Percentiles rank a stretch among this genome's conserved stretches.
Conservation (phyloP, 1,140 invertebrate genomes). For the Archegozetes longisetosus region DNA sequence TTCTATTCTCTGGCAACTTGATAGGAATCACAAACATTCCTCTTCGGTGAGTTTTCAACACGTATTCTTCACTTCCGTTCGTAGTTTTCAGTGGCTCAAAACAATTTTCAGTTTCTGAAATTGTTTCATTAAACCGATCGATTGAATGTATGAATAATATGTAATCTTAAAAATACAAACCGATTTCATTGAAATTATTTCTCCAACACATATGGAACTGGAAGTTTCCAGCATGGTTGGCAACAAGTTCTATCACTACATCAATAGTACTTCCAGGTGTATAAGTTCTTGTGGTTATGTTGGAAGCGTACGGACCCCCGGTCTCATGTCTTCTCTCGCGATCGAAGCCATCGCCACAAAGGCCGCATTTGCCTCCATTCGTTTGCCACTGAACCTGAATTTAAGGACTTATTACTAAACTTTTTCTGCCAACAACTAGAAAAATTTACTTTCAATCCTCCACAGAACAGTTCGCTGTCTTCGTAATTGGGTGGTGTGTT, state of each 20-base stretch:
- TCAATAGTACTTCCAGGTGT: constrained; percentile 52
- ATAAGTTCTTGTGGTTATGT: constrained; percentile 62
- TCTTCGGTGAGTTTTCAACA: constrained; percentile 11
- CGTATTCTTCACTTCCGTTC: constrained; percentile 21
- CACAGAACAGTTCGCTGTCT: constrained; percentile 67
- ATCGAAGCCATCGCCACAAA: constrained; percentile 64
- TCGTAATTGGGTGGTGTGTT: constrained; percentile 85
- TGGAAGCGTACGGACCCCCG: constrained; percentile 61
- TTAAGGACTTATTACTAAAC: background rate
- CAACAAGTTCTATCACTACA: constrained; percentile 22
- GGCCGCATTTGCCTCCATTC: constrained; percentile 65
- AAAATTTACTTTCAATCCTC: constrained; percentile 57
- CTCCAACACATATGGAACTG: constrained; percentile 67
- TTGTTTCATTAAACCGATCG: background rate
- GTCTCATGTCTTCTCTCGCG: constrained; percentile 66
- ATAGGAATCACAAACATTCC: constrained; percentile 21
- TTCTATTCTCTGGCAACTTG: constrained; percentile 23
- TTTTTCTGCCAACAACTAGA: background rate
- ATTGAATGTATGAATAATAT: background rate
- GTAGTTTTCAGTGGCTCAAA: constrained; percentile 28
- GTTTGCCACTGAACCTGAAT: constrained; percentile 54
- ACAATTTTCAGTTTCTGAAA: constrained; percentile 26
- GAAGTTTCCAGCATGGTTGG: constrained; percentile 42
- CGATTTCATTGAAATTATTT: constrained; percentile 55
- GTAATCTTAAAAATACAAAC: constrained; percentile 2